Evolutionary conservation across 2,888 invertebrate species (phyloP), one percentile per base, ranked within the genome.

Genomic region (Hemicrepidius hirtus): DNA sequence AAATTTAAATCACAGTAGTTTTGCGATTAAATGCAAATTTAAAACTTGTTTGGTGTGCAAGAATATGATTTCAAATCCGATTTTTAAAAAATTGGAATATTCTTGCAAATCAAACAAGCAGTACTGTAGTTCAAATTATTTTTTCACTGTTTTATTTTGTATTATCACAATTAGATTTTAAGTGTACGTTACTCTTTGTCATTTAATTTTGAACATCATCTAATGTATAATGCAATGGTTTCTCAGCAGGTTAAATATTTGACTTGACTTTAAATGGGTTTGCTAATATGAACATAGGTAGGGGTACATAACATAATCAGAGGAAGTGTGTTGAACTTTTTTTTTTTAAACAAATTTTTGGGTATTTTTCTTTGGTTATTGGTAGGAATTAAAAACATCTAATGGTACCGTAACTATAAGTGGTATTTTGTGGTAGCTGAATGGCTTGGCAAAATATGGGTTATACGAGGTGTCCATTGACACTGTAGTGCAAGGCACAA

Each of bases 241-340:
- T 72, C 72, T 72, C 72, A 72, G 72, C 72, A 72, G 72, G 72
- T 72, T 72, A 37, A 49, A 55, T 72, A 59, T 68, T 63, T 13
- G 72, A 72, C 72, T 55, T 63, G 72, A 72, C 68, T 72, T 57
- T n/a, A n/a, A n/a, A 28, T 44, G 65, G 53, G 53, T 66, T 64
- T 63, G 59, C 41, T 49, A 20, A 13, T 46, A 55, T 28, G n/a
- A 63, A 49, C 20, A 18, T 63, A 67, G 67, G 59, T 57, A 41
- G 65, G 65, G 65, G 55, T 55, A 32, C 10, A 40, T 40, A n/a
- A 18, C 46, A 46, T 20, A 40, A 32, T 32, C 32, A 13, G 10
- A 46, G 18, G 1, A 9, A 16, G 5, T 18, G 46, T 46, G 46
- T 16, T 3, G 40, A 6, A 7, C 20, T 46, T 46, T 40, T 40